Base-by-base conservation (phyloP, 37 sponge, comb jelly and placozoan genomes). In the Geodia barretti region DNA sequence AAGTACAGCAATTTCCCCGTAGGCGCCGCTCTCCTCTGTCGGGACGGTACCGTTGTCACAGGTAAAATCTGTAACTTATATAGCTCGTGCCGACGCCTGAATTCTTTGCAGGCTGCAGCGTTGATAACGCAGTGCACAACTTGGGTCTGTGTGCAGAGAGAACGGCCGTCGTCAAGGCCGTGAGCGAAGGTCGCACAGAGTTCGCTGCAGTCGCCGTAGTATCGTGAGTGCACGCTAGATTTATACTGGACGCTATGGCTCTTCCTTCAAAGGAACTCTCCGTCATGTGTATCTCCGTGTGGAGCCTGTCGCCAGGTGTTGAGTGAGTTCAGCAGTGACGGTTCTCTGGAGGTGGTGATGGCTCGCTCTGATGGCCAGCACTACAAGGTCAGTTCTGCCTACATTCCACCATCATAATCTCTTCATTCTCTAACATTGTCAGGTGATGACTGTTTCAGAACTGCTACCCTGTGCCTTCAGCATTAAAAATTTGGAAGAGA, bases 61-160 rank as follows among this genome's bases (percentile, higher is more conserved):
- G 93, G 93, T 89, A 74, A 40, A 68, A n/a, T n/a, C n/a, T n/a
- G n/a, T n/a, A n/a, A n/a, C n/a, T n/a, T n/a, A n/a, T n/a, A n/a
- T n/a, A n/a, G n/a, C n/a, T n/a, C n/a, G n/a, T n/a, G n/a, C n/a
- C n/a, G n/a, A n/a, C n/a, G n/a, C n/a, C n/a, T n/a, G n/a, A n/a
- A n/a, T n/a, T n/a, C n/a, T n/a, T n/a, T 76, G 54, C 47, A 85
- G 98, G 98, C 41, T 97, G 96, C 65, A 97, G 95, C 85, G 94
- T 97, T 2, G 98, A 97, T 76, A 97, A 97, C 77, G 90, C 91
- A 38, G 84, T 79, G 25, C 92, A 92, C 42, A 87, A 92, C 7
- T 59, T 92, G 8, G 38, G 76, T 37, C 83, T 86, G 0, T 97
- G 98, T 90, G 98, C 98, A 0, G 98, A 97, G 81, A 66, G 93